phyloP scores from a whole-genome alignment of 1,140 invertebrate genomes.

The Lepidurus arcticus region DNA sequence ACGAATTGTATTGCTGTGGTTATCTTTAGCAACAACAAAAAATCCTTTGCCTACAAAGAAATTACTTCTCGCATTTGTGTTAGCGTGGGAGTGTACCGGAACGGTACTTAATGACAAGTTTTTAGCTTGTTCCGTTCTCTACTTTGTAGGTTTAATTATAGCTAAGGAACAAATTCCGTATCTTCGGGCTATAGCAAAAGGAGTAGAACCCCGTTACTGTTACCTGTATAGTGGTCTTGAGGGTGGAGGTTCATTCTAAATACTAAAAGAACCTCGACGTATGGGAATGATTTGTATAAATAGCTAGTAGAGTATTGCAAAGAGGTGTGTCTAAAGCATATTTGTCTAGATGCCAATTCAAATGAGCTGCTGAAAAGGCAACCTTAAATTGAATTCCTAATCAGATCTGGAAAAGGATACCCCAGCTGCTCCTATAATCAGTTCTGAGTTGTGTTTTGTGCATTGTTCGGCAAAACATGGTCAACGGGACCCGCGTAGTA shows the following conservation, averaged over 20 bases:
- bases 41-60: too few species aligned
- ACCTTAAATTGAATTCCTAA: background rate
- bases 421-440: background rate
- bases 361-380: background rate
- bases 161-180: background rate
- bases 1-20: too few species aligned
- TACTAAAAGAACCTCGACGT: background rate
- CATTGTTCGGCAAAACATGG: background rate
- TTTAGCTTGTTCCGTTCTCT: background rate
- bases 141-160: background rate
- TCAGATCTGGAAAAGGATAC: background rate
- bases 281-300: background rate
- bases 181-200: background rate
- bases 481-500: background rate
- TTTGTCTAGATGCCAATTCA: constrained; percentile 10
- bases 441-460: background rate
- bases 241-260: background rate
- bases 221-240: background rate
- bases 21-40: too few species aligned
- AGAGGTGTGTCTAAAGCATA: background rate
- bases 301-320: background rate
- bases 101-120: constrained; percentile 4
- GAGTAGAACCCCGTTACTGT: background rate
- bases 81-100: background rate
- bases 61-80: too few species aligned